phyloP scores from a whole-genome alignment of 1,140 invertebrate genomes.

The Eueides isabella region DNA sequence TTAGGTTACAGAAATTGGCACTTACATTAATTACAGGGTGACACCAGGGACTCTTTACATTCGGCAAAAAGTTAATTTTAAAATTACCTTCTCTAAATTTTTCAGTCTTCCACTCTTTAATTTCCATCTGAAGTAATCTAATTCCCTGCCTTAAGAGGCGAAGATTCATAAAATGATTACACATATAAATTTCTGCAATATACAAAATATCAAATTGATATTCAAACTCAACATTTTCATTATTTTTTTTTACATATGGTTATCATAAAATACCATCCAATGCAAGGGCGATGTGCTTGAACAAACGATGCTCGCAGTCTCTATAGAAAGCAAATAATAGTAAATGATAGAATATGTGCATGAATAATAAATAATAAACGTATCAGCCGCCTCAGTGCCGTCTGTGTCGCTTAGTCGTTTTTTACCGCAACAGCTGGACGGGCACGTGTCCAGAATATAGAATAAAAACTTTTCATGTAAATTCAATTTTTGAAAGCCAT shows the following conservation, averaged over 20 bases:
- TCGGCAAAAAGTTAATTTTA: not conserved
- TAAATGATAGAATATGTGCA: constrained; percentile 55
- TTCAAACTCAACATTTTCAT: too few species aligned
- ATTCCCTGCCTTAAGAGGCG: not conserved
- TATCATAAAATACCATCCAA: not conserved
- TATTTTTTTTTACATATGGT: not conserved
- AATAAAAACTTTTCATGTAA: constrained; percentile 34
- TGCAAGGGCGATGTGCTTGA: constrained; percentile 33
- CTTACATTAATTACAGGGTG: not conserved
- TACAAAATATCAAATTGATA: too few species aligned
- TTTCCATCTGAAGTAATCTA: not conserved
- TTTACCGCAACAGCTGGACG: constrained; percentile 61
- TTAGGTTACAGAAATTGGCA: not conserved
- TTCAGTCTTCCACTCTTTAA: not conserved
- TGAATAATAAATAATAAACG: constrained; percentile 60
- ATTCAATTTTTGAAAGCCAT: constrained; percentile 27
- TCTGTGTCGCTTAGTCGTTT: constrained; percentile 48
- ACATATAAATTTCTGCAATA: too few species aligned
- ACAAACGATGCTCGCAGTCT: constrained; percentile 31
- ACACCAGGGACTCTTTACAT: not conserved
- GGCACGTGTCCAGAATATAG: constrained; percentile 38
- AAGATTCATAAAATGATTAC: not conserved
- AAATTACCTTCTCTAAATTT: not conserved
- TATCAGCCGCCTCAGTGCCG: constrained; percentile 47
- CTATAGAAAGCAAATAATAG: constrained; percentile 61